Evolutionary conservation across 2,888 invertebrate species (phyloP), one percentile per base, ranked within the genome.

Genomic region (Eledona agricola): DNA sequence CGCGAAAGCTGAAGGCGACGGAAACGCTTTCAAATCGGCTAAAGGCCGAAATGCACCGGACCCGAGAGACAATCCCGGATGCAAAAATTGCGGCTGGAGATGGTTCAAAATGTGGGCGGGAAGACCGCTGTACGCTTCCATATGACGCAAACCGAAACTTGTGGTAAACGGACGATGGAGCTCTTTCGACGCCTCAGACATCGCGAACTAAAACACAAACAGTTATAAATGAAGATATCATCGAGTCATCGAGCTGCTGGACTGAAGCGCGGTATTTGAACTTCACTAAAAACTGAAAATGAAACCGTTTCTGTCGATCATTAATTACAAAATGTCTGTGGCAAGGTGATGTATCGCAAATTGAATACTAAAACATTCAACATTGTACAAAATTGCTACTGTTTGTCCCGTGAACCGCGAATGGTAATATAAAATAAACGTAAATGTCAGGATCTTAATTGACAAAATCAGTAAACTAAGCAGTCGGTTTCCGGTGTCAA

Each of bases 21-120:
- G 75, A 60, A 81, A 79, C 62, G 81, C 77, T 70, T 81, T 79
- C 53, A 81, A 75, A 59, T 82, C 78, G 50, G 83, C 81, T 46
- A 83, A 72, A 2, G 83, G 83, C 53, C 83, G 78, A 69, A 83
- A 84, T 23, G 82, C 82, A 55, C 82, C 81, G 32, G 80, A 78
- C 53, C 81, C 81, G 62, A 84, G 80, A 25, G 85, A 83, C 54
- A 88, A 76, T 25, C 80, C 79, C 15, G 87, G 86, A 66, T 86
- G 87, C 55, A 88, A 78, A 70, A 88, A 85, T 72, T 87, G 88
- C 59, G 86, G 87, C 70, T 86, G 87, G 64, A 88, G 79, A 69
- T 86, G 87, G 65, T 86, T 83, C 71, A 88, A 79, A 62, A 87
- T 82, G 75, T 87, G 87, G 43, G 83, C 83, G 11, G 80, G 80